phyloP scores from a whole-genome alignment of 2,797 vertebrate genomes.

The Holocentrus rufus region DNA sequence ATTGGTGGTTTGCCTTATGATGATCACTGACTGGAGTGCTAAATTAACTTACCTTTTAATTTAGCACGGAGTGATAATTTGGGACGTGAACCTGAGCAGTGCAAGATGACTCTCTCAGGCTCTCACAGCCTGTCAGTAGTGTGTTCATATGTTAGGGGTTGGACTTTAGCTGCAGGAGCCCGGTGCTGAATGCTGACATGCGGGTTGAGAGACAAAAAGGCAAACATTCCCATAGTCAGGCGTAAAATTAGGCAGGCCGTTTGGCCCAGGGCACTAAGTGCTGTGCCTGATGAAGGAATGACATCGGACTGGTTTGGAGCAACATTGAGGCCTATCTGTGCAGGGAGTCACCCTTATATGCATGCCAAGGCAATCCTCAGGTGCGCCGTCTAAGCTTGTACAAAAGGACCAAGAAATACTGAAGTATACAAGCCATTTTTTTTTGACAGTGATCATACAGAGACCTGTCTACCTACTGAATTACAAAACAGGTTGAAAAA shows the following conservation, averaged over 20 bases:
- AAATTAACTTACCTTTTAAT: too few relatives aligned
- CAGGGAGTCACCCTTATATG: constrained; percentile 66
- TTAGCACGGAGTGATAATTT: too few relatives aligned
- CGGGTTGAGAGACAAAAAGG: constrained; percentile 22
- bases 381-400: constrained; percentile 62
- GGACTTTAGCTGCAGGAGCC: background rate
- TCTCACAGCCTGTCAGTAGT: too few relatives aligned
- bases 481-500: background rate
- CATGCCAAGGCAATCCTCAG: constrained; percentile 57
- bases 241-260: constrained; percentile 73
- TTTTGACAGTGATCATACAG: background rate
- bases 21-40: too few relatives aligned
- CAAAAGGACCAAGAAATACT: constrained; percentile 21
- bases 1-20: too few relatives aligned
- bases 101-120: too few relatives aligned
- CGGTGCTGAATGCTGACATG: constrained; percentile 20
- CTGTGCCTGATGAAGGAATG: constrained; percentile 83
- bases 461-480: background rate
- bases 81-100: too few relatives aligned
- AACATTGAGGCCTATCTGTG: constrained; percentile 50
- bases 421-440: constrained; percentile 5
- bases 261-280: constrained; percentile 77
- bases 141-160: too few relatives aligned
- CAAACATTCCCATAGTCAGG: constrained; percentile 52
- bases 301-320: constrained; percentile 82